phyloP scores from a whole-genome alignment of 1,140 invertebrate species.

The Protaetia brevitarsis region DNA sequence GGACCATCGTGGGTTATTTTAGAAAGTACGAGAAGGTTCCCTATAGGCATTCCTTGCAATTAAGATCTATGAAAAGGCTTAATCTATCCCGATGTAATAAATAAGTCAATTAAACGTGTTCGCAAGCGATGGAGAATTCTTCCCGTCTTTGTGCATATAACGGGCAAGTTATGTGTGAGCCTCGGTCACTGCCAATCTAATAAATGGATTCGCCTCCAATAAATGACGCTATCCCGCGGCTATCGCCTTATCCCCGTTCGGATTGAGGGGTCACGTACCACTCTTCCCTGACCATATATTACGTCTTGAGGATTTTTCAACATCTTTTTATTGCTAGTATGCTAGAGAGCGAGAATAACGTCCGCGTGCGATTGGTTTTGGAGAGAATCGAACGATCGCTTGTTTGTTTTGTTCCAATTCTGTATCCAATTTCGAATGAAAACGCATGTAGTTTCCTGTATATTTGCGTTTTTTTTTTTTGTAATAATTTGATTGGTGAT shows the following conservation, averaged over 20 bases:
- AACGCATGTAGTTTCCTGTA: no score
- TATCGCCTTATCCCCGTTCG: conserved; percentile 11
- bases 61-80: background rate
- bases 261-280: conserved; percentile 18
- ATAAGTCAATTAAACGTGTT: background rate
- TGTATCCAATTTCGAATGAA: no score
- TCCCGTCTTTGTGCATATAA: background rate
- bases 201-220: conserved; percentile 6
- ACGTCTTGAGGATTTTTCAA: conserved; percentile 9
- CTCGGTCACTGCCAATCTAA: conserved; percentile 10
- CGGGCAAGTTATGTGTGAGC: background rate
- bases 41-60: background rate
- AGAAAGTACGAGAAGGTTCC: background rate
- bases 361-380: background rate
- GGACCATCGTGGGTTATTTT: background rate
- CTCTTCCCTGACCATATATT: conserved; percentile 13
- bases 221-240: conserved; percentile 11
- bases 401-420: no score
- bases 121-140: background rate
- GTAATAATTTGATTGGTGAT: no score
- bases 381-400: background rate
- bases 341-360: background rate
- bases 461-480: no score
- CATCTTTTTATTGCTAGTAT: background rate
- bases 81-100: background rate